A percentile compares a stretch with the other conserved stretches of the same genome.
These are phyloP conservation scores for Sanderia malayensis DNA, from an alignment of 30 jellyfish, hydroid and myxozoan genomes.

Conservation along the genomic window DNA sequence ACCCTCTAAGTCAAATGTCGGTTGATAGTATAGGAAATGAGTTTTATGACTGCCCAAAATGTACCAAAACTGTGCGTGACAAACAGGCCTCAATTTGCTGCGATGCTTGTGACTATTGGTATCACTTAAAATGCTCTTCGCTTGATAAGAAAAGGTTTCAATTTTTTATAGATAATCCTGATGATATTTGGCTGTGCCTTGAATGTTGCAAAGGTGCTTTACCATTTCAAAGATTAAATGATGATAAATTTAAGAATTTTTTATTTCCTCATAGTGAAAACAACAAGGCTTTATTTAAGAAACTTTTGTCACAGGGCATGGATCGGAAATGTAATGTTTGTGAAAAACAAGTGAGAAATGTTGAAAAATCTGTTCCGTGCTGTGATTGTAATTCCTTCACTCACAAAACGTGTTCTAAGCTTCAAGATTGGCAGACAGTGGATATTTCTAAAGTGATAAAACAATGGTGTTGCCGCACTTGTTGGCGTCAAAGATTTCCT, in stretches of 20 bases:
- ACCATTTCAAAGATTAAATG: not conserved
- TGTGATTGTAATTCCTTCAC: not conserved
- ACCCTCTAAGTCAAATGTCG: not conserved
- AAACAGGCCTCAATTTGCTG: not conserved
- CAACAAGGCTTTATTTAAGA: constrained; percentile 1
- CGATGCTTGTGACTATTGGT: not conserved
- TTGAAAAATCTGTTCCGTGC: constrained; percentile 3
- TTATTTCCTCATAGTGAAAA: not conserved
- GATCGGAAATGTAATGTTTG: constrained; percentile 1
- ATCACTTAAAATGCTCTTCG: not conserved
- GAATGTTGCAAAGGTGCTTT: not conserved
- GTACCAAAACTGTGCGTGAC: not conserved
- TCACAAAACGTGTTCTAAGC: not conserved
- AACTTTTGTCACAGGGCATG: constrained; percentile 1
- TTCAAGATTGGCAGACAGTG: constrained; percentile 1
- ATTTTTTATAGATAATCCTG: not conserved
- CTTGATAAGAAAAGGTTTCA: not conserved
- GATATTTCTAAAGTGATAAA: not conserved
- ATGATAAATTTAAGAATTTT: not conserved
- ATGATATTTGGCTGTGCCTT: not conserved
- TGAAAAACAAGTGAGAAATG: not conserved
- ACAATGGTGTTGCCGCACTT: not conserved
- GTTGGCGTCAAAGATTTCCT: not conserved
- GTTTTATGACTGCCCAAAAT: not conserved
- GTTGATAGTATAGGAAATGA: not conserved